Evolutionary conservation across 1,140 invertebrate genomes (phyloP).

Genomic region (Zophobas morio): DNA sequence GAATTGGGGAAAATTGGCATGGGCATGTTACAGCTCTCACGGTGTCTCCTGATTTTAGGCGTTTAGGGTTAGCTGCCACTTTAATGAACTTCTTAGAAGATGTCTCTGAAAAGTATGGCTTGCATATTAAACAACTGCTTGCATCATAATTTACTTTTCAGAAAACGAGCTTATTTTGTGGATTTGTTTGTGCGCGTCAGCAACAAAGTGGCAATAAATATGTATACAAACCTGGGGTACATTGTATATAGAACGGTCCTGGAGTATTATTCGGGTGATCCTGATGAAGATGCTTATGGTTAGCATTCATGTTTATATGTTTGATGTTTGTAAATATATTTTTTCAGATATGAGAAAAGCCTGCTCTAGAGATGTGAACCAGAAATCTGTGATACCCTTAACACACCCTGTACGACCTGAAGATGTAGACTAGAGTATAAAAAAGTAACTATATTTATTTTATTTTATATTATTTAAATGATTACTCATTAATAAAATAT

Average conservation of each 20-base stretch:
- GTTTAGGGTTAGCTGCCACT: constrained; percentile 91
- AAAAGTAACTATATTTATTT: constrained; percentile 18
- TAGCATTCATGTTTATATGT: constrained; percentile 61
- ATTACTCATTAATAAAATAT: background rate
- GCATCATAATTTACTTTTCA: constrained; percentile 69
- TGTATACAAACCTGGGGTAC: constrained; percentile 98
- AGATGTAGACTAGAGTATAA: constrained; percentile 87
- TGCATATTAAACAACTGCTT: constrained; percentile 2
- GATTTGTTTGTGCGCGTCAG: constrained; percentile 98
- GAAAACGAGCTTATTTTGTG: constrained; percentile 98
- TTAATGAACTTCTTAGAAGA: constrained; percentile 97
- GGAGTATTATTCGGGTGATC: constrained; percentile 97
- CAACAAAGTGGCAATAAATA: constrained; percentile 96
- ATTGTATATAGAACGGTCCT: constrained; percentile 96
- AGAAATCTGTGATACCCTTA: constrained; percentile 95
- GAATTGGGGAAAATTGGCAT: constrained; percentile 96
- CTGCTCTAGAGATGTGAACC: constrained; percentile 91
- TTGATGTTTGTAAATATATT: constrained; percentile 6
- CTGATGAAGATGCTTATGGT: constrained; percentile 99
- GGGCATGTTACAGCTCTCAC: constrained; percentile 98
- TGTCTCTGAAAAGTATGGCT: constrained; percentile 91
- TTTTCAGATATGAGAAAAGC: constrained; percentile 98
- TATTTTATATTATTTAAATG: background rate
- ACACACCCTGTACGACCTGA: constrained; percentile 95
- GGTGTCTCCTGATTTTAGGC: constrained; percentile 94